Base-by-base conservation (phyloP, 2,797 vertebrate species). In the Ctenosaura bakeri region DNA sequence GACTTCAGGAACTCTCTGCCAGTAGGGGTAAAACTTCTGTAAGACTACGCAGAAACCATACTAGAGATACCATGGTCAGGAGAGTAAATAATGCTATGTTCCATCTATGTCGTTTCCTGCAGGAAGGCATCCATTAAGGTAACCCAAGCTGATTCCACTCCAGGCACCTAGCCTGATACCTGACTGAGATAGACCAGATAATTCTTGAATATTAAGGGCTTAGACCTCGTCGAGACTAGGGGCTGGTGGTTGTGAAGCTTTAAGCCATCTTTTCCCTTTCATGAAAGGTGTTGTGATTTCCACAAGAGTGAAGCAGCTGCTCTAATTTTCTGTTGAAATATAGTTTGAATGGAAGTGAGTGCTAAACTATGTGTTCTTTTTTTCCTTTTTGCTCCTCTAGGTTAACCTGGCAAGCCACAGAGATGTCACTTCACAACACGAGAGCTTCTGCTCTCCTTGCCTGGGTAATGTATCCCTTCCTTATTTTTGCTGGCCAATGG, bases 381-480 rank as follows among this genome's bases (percentile, higher is more conserved):
- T 86, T 66, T 26, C 62, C n/a, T 83, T 0, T 74, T 56, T 80
- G 1, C 0, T 0, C 89, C 86, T 42, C 4, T 88, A 94, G 95
- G 91, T 86, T 5, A 92, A 96, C 89, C 92, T 81, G 89, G 76
- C 88, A 90, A 89, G 79, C 69, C 38, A 66, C 87, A 29, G 95
- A 86, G 54, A 98, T 98, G 98, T 95, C 97, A 42, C 95, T 98
- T 69, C 96, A 97, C 50, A 32, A 87, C 0, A 71, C 89, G 26
- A 96, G 96, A 90, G 96, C 94, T 0, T 90, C 95, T 1, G 97
- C 98, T 13, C 97, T 98, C 38, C 96, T 98, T 2, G 93, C 95
- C n/a, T 98, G 98, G 98, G 98, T 98, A 94, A 94, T 92, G 94
- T 95, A 38, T 76, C n/a, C 12, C 74, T 1, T 29, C 69, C 71